Conservation (phyloP, 2,113 vertebrate species). For the Melanostigma gelatinosum region DNA sequence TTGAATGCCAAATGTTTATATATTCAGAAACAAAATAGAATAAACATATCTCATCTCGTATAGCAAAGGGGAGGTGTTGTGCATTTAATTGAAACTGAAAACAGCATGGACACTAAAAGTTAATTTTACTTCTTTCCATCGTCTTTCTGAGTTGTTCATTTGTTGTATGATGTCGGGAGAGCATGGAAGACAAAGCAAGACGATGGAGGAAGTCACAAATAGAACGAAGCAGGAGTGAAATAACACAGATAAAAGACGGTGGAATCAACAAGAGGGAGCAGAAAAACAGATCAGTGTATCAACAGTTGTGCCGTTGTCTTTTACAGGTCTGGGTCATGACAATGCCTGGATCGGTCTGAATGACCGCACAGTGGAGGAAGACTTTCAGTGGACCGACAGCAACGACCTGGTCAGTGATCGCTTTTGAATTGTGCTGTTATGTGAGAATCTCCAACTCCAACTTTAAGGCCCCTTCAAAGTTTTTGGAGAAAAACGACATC, state of each 20-base stretch:
- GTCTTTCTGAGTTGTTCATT: neutral
- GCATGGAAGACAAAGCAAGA: neutral
- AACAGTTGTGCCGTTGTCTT: neutral
- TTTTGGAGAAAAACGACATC: neutral
- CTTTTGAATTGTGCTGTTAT: neutral
- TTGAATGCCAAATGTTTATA: neutral
- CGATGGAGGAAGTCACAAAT: neutral
- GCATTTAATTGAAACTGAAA: neutral
- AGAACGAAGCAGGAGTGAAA: neutral
- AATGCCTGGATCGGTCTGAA: constrained; percentile 97
- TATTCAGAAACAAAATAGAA: neutral
- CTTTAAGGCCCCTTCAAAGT: neutral
- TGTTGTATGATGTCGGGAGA: neutral
- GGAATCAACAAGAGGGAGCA: neutral
- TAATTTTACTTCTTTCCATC: neutral
- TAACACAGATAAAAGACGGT: neutral
- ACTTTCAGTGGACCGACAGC: constrained; percentile 97
- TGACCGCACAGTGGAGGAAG: constrained; percentile 94
- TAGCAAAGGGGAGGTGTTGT: neutral
- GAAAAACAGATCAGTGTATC: neutral
- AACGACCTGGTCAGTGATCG: constrained; percentile 86
- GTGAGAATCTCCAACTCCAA: neutral
- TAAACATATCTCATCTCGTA: neutral
- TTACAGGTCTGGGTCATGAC: constrained; percentile 91
- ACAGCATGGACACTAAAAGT: neutral